These are phyloP conservation scores for Pentalonia nigronervosa DNA, from an alignment of 1,140 invertebrate genomes.

Conservation along the genomic window DNA sequence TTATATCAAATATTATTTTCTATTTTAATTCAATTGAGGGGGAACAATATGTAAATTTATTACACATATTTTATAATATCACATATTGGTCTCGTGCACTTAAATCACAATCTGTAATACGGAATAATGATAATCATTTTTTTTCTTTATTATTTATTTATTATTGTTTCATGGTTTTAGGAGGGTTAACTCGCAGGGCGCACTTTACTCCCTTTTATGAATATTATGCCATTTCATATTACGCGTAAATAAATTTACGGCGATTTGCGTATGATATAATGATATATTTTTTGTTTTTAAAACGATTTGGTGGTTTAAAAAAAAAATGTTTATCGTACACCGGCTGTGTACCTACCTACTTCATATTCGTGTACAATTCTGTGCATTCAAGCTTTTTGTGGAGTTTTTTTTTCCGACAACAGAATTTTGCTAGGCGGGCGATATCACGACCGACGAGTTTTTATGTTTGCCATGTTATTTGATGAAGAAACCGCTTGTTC, in stretches of 20 bases:
- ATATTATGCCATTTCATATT: background rate
- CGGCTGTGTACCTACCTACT: background rate
- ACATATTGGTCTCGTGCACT: background rate
- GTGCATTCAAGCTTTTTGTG: background rate
- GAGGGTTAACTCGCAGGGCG: background rate
- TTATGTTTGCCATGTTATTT: background rate
- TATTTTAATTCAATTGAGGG: background rate
- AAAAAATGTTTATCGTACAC: background rate
- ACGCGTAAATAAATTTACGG: background rate
- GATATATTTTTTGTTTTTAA: background rate
- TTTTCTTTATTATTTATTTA: background rate
- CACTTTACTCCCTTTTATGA: background rate
- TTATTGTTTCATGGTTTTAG: background rate
- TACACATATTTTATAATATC: background rate
- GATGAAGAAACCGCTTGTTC: background rate
- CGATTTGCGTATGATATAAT: background rate
- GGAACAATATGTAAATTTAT: background rate
- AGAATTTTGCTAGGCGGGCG: background rate
- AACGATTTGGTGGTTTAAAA: background rate
- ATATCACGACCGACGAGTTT: background rate
- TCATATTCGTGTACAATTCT: too few species aligned
- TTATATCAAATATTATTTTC: background rate
- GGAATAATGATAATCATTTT: background rate
- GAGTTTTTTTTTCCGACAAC: background rate
- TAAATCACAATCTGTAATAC: background rate